Evolutionary conservation across 2,888 invertebrate genomes (phyloP), one percentile per base, ranked within the genome.

Genomic region (Drosophila pseudotakahashii): DNA sequence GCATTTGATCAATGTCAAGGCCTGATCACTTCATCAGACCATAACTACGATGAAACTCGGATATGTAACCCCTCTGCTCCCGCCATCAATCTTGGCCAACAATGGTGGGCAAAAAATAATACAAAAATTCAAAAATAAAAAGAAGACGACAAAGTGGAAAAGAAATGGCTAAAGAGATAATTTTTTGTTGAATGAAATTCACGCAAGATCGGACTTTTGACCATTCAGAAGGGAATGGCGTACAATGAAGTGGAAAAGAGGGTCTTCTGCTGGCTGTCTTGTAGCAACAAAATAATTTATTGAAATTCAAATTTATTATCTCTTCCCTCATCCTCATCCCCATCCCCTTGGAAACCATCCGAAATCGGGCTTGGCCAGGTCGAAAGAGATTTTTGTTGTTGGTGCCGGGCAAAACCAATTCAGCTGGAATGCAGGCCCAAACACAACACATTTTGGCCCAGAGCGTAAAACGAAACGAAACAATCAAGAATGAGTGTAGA

Each of bases 291-390:
- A 88, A 79, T 89, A 89, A 84, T 84, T 88, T 84, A 89, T 89
- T 88, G 89, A 85, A 88, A 89, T 89, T 88, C 84, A 89, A 89
- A 85, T 85, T 89, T 89, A 89, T 89, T 80, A 85, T 83, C 85
- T 63, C 16, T 26, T 26, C 26, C 26, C 26, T 26, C 26, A 26
- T 26, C 26, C 26, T 26, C 26, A n/a, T n/a, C 47, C 39, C 16
- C 5, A 4, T 10, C 14, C 47, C 10, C 5, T 2, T 16, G 10
- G 47, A 16, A 26, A 63, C 42, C 42, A 36, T 52, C 48, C 44
- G 41, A 42, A 47, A 42, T 42, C 82, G 82, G 82, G 86, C 86
- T 79, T 70, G 83, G 75, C 80, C 62, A 50, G 61, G 75, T 37
- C 52, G 50, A 66, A 73, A 78, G 78, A 81, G 68, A 48, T 76